Evolutionary conservation across 2,888 invertebrate species (phyloP).

Genomic region (Apamea epomidion): DNA sequence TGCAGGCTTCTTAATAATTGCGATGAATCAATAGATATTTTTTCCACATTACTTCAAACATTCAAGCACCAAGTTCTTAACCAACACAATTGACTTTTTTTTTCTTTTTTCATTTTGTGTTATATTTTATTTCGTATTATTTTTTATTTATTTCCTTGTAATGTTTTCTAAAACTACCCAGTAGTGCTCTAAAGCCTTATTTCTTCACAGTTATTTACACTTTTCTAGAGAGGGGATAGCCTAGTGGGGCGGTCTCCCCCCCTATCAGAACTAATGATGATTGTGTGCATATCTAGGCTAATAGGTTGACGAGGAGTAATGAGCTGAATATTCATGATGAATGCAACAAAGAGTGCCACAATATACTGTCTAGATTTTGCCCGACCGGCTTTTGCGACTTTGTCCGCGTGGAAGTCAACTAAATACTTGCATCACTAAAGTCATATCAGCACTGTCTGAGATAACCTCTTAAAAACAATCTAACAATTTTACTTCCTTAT

Average conservation of each 20-base stretch:
- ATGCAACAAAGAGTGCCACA: constrained; percentile 3
- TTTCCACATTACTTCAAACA: too few relatives aligned
- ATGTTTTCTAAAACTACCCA: too few relatives aligned
- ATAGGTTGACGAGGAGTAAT: constrained; percentile 10
- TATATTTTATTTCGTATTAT: too few relatives aligned
- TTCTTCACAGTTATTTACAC: neutral
- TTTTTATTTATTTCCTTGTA: too few relatives aligned
- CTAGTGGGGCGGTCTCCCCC: neutral
- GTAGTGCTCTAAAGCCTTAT: too few relatives aligned
- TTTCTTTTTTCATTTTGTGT: too few relatives aligned
- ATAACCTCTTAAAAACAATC: neutral
- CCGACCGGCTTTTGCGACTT: too few relatives aligned
- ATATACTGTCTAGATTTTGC: too few relatives aligned
- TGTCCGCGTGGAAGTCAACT: neutral
- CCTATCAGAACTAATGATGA: neutral
- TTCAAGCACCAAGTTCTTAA: too few relatives aligned
- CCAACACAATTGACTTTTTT: too few relatives aligned
- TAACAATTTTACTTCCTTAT: neutral
- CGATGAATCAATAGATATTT: too few relatives aligned
- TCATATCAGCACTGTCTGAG: neutral
- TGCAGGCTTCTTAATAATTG: too few relatives aligned
- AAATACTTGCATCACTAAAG: neutral
- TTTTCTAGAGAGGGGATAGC: neutral
- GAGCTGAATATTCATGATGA: constrained; percentile 22
- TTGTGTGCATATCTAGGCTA: constrained; percentile 23